Evolutionary conservation across 1,140 invertebrate species (phyloP), one percentile per base, ranked within the genome.

Genomic region (Globodera ellingtonae): DNA sequence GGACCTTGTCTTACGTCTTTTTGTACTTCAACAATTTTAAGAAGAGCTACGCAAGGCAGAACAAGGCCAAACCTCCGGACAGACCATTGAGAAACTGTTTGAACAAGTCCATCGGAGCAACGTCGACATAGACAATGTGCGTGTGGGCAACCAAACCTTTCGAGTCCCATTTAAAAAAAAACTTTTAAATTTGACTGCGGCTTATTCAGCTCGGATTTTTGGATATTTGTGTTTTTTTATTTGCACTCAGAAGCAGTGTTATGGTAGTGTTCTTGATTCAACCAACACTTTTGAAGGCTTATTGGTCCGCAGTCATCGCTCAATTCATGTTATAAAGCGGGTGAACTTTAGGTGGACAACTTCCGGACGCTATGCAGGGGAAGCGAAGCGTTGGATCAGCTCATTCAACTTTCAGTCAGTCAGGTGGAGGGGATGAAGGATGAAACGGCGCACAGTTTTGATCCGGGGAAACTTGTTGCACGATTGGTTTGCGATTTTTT

Each of bases 391-490:
- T 75, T 79, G 47, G 52, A 79, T 9, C 69, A 81, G 56, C 71
- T 81, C 21, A 44, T 72, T 8, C 77, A 80, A 72, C 50, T 81
- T n/a, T 67, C 71, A 21, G 56, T 65, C 65, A 72, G 56, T 44
- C 66, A 81, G 56, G 59, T 73, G 44, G 69, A 70, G 35, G 56
- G 48, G 24, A 46, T 81, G 35, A 48, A 56, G 7, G 75, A 77
- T 48, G 80, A 81, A 13, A 81, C 52, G 24, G 78, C 48, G 15
- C 76, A 72, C 46, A 18, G 10, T 6, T 7, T 81, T 6, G 62
- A 81, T 44, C 24, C 59, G 2, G 52, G 62, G 10, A 21, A 52
- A 21, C 46, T 81, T 8, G 59, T 59, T 52, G 35, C 69, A n/a
- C 44, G 62, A 59, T 48, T 81, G n/a, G 80, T 81, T 66, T 24